Conservation (phyloP, 2,113 vertebrate species). For the Corvus cornix region DNA sequence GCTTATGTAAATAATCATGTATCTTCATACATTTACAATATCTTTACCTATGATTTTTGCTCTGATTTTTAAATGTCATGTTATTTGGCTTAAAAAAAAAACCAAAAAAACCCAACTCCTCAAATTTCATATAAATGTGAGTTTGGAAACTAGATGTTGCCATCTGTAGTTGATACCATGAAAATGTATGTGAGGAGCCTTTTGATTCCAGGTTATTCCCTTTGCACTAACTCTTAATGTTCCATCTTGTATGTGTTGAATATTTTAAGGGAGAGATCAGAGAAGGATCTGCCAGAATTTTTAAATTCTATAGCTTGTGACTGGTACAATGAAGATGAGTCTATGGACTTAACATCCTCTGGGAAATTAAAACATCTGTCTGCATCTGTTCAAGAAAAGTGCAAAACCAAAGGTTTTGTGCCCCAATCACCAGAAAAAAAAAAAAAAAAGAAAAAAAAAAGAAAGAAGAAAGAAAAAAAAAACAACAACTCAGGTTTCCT, state of each 20-base stretch:
- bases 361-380: not conserved
- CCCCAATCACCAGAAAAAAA: not conserved
- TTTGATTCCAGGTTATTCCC: not conserved
- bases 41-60: not conserved
- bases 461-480: no score
- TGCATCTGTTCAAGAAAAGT: not conserved
- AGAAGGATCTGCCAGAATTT: not conserved
- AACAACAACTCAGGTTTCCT: not conserved
- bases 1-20: not conserved
- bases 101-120: not conserved
- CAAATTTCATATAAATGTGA: not conserved
- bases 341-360: not conserved
- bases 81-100: not conserved
- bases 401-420: not conserved
- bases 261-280: not conserved
- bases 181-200: not conserved
- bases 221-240: not conserved
- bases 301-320: not conserved
- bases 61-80: not conserved
- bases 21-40: not conserved
- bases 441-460: no score
- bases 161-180: not conserved
- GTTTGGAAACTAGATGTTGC: not conserved
- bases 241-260: not conserved
- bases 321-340: not conserved